A percentile compares a stretch with the other conserved stretches of the same genome.
These are phyloP conservation scores for Ferrisia virgata DNA, from an alignment of 2,888 invertebrate species.

Conservation along the genomic window DNA sequence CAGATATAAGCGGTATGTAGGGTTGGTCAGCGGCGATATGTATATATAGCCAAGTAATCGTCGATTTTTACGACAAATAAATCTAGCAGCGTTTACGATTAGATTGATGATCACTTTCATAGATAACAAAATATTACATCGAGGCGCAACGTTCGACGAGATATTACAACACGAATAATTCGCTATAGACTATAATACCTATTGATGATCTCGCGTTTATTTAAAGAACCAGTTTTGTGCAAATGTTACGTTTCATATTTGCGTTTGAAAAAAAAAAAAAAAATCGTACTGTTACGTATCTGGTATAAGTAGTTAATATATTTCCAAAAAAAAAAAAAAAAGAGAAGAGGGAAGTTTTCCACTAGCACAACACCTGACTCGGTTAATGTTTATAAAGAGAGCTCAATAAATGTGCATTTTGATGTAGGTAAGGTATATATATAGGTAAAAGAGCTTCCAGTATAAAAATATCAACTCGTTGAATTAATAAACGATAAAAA, in stretches of 20 bases:
- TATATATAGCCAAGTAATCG: background rate
- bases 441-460: background rate
- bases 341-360: too few species aligned
- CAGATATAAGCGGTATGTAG: too few species aligned
- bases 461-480: background rate
- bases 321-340: too few species aligned
- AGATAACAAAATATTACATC: conserved; percentile 16
- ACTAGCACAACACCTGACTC: too few species aligned
- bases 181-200: background rate
- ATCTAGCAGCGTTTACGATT: background rate
- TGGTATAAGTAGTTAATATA: too few species aligned
- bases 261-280: background rate
- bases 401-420: background rate
- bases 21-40: background rate
- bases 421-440: background rate
- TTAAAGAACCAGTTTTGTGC: background rate
- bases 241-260: background rate
- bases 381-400: too few species aligned
- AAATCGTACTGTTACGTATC: background rate
- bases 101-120: conserved; percentile 6
- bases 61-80: background rate
- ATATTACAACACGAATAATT: background rate
- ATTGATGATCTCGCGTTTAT: background rate
- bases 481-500: conserved; percentile 33
- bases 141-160: background rate